Conservation (phyloP, 92 coral and sea anemone species). For the Nematostella vectensis region DNA sequence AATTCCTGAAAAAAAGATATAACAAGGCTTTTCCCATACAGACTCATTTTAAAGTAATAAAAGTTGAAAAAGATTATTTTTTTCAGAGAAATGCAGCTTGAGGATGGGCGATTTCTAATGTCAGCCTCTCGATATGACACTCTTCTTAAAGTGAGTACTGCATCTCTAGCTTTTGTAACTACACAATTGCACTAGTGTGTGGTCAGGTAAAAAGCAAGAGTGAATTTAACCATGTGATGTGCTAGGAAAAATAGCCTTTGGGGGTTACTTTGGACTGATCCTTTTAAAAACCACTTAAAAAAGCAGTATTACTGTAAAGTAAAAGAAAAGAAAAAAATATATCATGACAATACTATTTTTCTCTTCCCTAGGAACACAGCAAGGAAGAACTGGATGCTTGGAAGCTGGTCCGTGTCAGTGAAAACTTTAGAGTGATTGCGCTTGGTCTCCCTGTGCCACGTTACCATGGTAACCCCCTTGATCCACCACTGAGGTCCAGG, state of each 20-base stretch:
- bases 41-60: too few relatives aligned
- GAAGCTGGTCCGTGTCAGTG: constrained; percentile 93
- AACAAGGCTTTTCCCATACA: too few relatives aligned
- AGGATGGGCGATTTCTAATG: constrained; percentile 93
- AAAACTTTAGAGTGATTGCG: constrained; percentile 92
- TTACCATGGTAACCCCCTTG: constrained; percentile 96
- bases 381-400: constrained; percentile 82
- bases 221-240: too few relatives aligned
- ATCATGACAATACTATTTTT: too few relatives aligned
- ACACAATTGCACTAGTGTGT: not conserved
- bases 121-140: constrained; percentile 92
- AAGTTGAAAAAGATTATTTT: too few relatives aligned
- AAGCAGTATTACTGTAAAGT: too few relatives aligned
- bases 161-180: not conserved
- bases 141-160: constrained; percentile 69
- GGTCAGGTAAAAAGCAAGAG: not conserved
- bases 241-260: not conserved
- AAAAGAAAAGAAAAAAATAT: too few relatives aligned
- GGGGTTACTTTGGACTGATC: too few relatives aligned
- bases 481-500: constrained; percentile 92
- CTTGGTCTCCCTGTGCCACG: constrained; percentile 98
- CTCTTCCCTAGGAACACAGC: constrained; percentile 98
- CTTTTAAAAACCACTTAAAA: too few relatives aligned
- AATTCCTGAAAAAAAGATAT: too few relatives aligned
- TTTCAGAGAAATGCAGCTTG: constrained; percentile 94